Percentiles rank a stretch among this genome's conserved stretches.
These are phyloP conservation scores for Tinea semifulvella DNA, from an alignment of 2,888 invertebrate species.

Conservation along the genomic window DNA sequence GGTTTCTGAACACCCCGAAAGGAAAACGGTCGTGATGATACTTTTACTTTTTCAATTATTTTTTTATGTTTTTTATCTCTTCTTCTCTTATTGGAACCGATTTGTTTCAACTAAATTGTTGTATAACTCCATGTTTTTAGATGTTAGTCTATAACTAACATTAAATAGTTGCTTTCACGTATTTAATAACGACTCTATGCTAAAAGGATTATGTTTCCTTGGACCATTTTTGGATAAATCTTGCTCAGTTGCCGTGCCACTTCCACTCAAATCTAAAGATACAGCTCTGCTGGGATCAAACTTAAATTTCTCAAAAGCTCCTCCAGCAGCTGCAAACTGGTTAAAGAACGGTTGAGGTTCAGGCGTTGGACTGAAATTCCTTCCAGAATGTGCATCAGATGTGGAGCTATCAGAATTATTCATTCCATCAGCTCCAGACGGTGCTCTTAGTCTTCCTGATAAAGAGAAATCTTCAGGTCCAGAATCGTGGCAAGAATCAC, in stretches of 20 bases:
- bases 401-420: constrained; percentile 68
- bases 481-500: constrained; percentile 77
- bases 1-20: too few relatives aligned
- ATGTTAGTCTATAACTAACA: too few relatives aligned
- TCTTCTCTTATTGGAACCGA: too few relatives aligned
- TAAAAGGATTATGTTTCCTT: constrained; percentile 84
- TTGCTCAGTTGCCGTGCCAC: constrained; percentile 50
- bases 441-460: constrained; percentile 66
- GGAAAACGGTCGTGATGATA: too few relatives aligned
- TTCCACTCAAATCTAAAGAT: constrained; percentile 56
- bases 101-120: too few relatives aligned
- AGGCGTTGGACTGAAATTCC: constrained; percentile 55
- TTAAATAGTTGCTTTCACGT: constrained; percentile 66
- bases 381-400: constrained; percentile 52
- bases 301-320: constrained; percentile 57
- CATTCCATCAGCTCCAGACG: constrained; percentile 66
- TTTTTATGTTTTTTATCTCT: too few relatives aligned
- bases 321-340: constrained; percentile 43
- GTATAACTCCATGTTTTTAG: too few relatives aligned
- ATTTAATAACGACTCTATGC: constrained; percentile 87
- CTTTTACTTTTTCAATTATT: too few relatives aligned
- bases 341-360: constrained; percentile 59
- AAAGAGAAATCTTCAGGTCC: constrained; percentile 71
- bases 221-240: constrained; percentile 61
- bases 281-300: constrained; percentile 60